Conservation (phyloP, 2,113 vertebrate species). For the Cephalopterus ornatus region DNA sequence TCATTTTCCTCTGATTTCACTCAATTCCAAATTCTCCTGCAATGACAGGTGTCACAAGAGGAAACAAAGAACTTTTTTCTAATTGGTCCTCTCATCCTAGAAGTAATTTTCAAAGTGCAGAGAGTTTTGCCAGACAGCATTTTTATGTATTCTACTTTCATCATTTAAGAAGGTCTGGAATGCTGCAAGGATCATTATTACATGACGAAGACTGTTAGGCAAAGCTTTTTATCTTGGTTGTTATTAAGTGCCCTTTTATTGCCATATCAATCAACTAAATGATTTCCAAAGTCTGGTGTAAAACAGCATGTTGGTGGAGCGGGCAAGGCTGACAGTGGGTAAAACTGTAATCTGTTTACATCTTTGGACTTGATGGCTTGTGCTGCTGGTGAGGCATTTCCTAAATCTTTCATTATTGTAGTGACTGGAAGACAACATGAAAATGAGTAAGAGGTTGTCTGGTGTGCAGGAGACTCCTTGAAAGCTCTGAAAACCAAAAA, state of each 20-base stretch:
- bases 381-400: conserved; percentile 27
- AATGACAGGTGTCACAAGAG: neutral
- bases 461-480: neutral
- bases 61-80: neutral
- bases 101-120: neutral
- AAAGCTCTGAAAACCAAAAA: conserved; percentile 33
- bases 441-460: conserved; percentile 15
- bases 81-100: neutral
- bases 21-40: neutral
- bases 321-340: conserved; percentile 34
- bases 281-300: conserved; percentile 62
- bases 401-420: conserved; percentile 23
- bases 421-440: conserved; percentile 32
- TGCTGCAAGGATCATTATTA: conserved; percentile 45
- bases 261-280: conserved; percentile 71
- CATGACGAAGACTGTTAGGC: conserved; percentile 35
- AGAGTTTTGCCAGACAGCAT: conserved; percentile 2
- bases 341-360: conserved; percentile 63
- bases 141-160: conserved; percentile 12
- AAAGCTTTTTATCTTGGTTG: conserved; percentile 68
- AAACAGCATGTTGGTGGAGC: conserved; percentile 38
- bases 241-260: conserved; percentile 70
- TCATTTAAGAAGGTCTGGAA: conserved; percentile 35
- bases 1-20: neutral
- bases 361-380: conserved; percentile 27